These are phyloP conservation scores for Podarcis cretensis DNA, from an alignment of 2,113 vertebrate genomes.

Conservation along the genomic window DNA sequence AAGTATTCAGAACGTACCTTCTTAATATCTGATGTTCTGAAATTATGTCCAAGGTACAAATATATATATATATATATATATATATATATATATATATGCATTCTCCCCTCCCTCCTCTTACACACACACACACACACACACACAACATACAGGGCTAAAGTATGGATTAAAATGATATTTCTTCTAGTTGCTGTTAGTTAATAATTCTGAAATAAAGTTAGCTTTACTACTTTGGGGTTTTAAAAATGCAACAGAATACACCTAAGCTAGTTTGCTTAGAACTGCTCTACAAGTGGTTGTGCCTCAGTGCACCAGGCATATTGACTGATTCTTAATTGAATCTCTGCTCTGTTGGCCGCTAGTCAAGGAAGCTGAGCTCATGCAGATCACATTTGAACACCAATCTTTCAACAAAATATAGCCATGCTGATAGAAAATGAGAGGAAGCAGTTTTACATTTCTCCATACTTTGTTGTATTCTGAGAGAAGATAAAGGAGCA, in stretches of 20 bases:
- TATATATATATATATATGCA: too few species aligned
- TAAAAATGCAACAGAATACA: background rate
- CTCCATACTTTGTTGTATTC: background rate
- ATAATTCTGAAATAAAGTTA: constrained; percentile 6
- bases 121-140: too few species aligned
- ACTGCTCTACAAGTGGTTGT: constrained; percentile 1
- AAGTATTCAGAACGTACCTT: too few species aligned
- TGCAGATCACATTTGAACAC: constrained; percentile 4
- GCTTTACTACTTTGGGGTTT: constrained; percentile 19
- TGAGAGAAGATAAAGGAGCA: background rate
- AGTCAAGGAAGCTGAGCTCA: background rate
- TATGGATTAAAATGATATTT: too few species aligned
- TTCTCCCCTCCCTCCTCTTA: too few species aligned
- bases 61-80: too few species aligned
- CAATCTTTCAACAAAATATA: background rate
- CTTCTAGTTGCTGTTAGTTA: background rate
- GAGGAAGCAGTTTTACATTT: background rate
- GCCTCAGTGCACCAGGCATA: background rate
- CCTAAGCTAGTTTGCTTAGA: constrained; percentile 14
- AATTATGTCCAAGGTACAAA: too few species aligned
- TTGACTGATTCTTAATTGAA: constrained; percentile 25
- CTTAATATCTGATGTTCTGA: too few species aligned
- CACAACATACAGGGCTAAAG: too few species aligned
- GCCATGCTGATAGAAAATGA: background rate
- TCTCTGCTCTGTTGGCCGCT: constrained; percentile 1